These are phyloP conservation scores for Anoplolepis gracilipes DNA, from an alignment of 1,140 invertebrate genomes.

Conservation along the genomic window DNA sequence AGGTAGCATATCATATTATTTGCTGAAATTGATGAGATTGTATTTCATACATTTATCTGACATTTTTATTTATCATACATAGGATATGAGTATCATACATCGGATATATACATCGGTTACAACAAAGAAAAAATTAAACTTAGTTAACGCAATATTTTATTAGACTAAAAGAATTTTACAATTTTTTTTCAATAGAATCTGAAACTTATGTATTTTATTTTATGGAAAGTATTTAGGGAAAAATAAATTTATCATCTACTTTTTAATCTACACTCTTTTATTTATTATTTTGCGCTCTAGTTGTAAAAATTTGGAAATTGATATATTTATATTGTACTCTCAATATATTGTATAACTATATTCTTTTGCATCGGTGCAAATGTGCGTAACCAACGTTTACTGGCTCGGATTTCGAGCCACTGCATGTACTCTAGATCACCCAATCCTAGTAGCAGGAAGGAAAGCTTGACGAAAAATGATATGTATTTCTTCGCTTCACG, in stretches of 20 bases:
- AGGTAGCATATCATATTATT: too few relatives aligned
- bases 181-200: not conserved
- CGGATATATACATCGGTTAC: too few relatives aligned
- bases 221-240: not conserved
- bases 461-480: constrained; percentile 74
- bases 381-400: constrained; percentile 20
- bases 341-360: not conserved
- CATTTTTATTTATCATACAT: too few relatives aligned
- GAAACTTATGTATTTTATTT: not conserved
- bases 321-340: not conserved
- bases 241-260: not conserved
- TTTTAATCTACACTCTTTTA: not conserved
- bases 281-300: not conserved
- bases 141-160: not conserved
- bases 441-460: constrained; percentile 52
- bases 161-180: not conserved
- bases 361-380: not conserved
- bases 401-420: constrained; percentile 43
- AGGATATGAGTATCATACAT: too few relatives aligned
- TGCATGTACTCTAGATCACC: not conserved
- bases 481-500: constrained; percentile 69
- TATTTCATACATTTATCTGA: too few relatives aligned
- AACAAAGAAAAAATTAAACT: not conserved
- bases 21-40: too few relatives aligned
- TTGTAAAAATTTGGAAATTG: not conserved